These are phyloP conservation scores for Drosophila pachea DNA, from an alignment of 1,140 invertebrate species.

Conservation along the genomic window DNA sequence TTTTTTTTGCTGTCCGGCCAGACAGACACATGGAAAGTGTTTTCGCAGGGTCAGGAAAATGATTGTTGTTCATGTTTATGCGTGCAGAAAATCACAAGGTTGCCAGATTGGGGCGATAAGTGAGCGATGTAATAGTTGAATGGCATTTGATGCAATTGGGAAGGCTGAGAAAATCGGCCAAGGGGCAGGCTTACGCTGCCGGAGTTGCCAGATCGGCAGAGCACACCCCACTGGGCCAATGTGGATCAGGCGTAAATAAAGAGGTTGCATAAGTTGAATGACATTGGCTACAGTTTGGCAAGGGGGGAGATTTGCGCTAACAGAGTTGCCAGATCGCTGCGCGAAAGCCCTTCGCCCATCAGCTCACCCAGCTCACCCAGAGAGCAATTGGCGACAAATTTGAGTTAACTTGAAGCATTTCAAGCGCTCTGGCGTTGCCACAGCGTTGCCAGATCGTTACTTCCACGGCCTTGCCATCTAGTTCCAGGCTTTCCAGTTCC, in stretches of 20 bases:
- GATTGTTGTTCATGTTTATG: constrained; percentile 37
- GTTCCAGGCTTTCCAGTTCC: too few species aligned
- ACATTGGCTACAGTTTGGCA: background rate
- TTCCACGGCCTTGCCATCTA: too few species aligned
- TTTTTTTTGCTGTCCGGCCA: constrained; percentile 19
- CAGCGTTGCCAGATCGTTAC: too few species aligned
- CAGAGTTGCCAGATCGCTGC: background rate
- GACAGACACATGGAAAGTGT: constrained; percentile 68
- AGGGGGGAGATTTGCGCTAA: background rate
- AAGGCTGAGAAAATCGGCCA: too few species aligned
- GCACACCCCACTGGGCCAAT: too few species aligned
- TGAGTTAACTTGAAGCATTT: background rate
- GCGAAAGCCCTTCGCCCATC: too few species aligned
- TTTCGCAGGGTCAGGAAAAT: constrained; percentile 56
- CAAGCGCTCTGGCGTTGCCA: background rate
- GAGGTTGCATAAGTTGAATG: constrained; percentile 12
- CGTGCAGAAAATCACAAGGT: constrained; percentile 6
- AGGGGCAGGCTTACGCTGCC: too few species aligned
- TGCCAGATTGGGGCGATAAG: constrained; percentile 13
- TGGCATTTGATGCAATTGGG: background rate
- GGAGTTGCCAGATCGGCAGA: too few species aligned
- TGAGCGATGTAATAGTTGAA: constrained; percentile 34
- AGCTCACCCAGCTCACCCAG: too few species aligned
- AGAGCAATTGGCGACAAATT: too few species aligned
- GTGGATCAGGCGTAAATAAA: background rate